Conservation (phyloP, 2,113 vertebrate genomes). For the Cnemophilus loriae region DNA sequence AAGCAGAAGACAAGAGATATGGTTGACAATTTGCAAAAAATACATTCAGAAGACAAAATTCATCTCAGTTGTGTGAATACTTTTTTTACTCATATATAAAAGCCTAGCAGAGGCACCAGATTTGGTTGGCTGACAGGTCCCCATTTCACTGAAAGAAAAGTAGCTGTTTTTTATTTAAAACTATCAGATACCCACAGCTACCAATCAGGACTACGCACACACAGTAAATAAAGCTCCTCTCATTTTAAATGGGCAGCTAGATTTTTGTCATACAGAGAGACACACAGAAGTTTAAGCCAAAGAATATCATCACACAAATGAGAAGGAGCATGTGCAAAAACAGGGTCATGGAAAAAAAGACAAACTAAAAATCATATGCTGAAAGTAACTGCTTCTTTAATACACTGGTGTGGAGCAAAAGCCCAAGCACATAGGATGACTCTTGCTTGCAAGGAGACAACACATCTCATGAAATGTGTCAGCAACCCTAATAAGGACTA, state of each 20-base stretch:
- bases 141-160: not conserved
- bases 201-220: not conserved
- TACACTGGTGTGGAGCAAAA: not conserved
- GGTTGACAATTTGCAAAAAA: not conserved
- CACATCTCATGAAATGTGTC: accelerated
- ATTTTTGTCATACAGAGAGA: not conserved
- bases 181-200: not conserved
- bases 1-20: not conserved
- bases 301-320: not conserved
- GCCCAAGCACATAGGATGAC: accelerated
- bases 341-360: not conserved
- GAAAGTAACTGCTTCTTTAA: not conserved
- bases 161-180: not conserved
- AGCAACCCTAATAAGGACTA: not conserved
- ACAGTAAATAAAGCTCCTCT: not conserved
- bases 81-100: not conserved
- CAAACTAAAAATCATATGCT: not conserved
- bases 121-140: not conserved
- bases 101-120: not conserved
- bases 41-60: not conserved
- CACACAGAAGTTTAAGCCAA: not conserved
- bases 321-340: not conserved
- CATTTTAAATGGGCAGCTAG: not conserved
- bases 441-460: not conserved
- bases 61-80: not conserved